Evolutionary conservation across 2,888 invertebrate species (phyloP).

Genomic region (Cosmopolites sordidus): DNA sequence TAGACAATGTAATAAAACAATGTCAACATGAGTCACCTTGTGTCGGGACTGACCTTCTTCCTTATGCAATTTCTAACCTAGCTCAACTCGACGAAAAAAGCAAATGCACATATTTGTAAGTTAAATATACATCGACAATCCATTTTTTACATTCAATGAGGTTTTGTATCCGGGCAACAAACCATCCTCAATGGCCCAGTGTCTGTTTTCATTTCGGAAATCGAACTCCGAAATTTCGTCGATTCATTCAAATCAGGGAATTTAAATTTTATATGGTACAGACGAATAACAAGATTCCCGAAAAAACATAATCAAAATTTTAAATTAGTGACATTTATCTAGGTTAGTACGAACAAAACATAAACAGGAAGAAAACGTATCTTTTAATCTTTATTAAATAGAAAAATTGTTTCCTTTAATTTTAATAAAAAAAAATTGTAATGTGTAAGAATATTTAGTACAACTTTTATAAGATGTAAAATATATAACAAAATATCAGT

Average conservation of each 20-base stretch:
- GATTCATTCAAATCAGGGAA: not conserved
- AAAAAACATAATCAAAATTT: not conserved
- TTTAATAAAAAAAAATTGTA: too few species aligned
- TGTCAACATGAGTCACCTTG: too few species aligned
- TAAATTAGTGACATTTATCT: not conserved
- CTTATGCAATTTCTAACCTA: not conserved
- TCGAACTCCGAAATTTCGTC: not conserved
- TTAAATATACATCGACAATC: not conserved
- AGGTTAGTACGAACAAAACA: too few species aligned
- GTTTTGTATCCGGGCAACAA: not conserved
- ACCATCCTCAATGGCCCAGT: not conserved
- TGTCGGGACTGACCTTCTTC: not conserved
- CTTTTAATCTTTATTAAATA: too few species aligned
- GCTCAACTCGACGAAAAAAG: not conserved
- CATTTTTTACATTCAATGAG: not conserved
- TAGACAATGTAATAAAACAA: too few species aligned
- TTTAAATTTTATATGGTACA: not conserved
- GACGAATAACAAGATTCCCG: not conserved
- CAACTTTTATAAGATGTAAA: too few species aligned
- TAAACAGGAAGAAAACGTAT: too few species aligned
- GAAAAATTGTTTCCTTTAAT: too few species aligned
- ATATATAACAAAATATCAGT: too few species aligned
- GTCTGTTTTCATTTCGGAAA: not conserved
- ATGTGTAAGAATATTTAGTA: too few species aligned
- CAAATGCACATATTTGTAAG: not conserved